Evolutionary conservation across 2,113 vertebrate genomes (phyloP).

Genomic region (Hystrix brachyura): DNA sequence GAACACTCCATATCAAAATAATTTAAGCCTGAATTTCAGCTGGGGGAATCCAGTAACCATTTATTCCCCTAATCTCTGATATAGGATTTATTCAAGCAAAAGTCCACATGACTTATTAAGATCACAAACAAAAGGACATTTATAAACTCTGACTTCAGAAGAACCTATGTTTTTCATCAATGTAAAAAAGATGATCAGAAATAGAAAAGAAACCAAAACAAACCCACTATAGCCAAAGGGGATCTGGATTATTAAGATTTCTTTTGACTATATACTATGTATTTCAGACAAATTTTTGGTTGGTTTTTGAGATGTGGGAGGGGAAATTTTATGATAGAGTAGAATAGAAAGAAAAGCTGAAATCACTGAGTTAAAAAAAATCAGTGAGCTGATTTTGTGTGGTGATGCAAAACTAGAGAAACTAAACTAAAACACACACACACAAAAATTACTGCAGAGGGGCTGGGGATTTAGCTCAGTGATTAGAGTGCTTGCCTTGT

Average conservation of each 20-base stretch:
- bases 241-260: conserved; percentile 85
- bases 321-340: not conserved
- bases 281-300: conserved; percentile 79
- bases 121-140: conserved; percentile 88
- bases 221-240: conserved; percentile 82
- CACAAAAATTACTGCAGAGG: not conserved
- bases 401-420: not conserved
- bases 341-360: not conserved
- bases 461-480: too few relatives aligned
- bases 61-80: conserved; percentile 83
- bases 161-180: conserved; percentile 85
- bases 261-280: conserved; percentile 87
- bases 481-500: too few relatives aligned
- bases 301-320: not conserved
- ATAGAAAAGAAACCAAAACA: not conserved
- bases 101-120: conserved; percentile 82
- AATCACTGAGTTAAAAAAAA: not conserved
- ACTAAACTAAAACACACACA: not conserved
- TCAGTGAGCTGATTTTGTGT: not conserved
- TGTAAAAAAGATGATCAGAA: conserved; percentile 79
- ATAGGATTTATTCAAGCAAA: conserved; percentile 87
- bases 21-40: conserved; percentile 86
- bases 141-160: conserved; percentile 84
- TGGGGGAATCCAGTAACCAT: conserved; percentile 83
- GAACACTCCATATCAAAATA: conserved; percentile 84